phyloP scores from a whole-genome alignment of 1,140 invertebrate genomes.

The Hesperophylax magnus region DNA sequence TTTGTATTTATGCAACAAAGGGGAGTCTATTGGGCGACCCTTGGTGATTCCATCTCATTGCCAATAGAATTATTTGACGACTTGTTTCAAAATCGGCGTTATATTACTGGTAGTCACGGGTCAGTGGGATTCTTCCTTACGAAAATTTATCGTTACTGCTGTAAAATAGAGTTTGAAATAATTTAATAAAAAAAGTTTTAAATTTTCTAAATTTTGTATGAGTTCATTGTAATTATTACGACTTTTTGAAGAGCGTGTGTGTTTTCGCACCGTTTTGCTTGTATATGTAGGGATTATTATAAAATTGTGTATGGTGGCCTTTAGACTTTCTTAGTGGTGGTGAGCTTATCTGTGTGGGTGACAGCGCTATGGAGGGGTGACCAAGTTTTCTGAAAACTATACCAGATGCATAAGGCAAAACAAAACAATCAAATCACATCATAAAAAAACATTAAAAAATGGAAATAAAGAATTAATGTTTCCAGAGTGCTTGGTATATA shows the following conservation, averaged over 20 bases:
- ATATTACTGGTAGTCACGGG: slow-evolving; percentile 4
- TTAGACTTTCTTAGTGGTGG: neutral
- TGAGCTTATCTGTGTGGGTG: neutral
- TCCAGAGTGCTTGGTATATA: too few species aligned
- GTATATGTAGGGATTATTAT: slow-evolving; percentile 31
- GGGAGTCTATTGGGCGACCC: too few species aligned
- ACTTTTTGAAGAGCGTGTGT: neutral
- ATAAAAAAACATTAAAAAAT: too few species aligned
- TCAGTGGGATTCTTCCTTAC: neutral
- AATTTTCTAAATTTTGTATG: too few species aligned
- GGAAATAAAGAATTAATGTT: too few species aligned
- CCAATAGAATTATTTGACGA: slow-evolving; percentile 10
- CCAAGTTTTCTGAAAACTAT: too few species aligned
- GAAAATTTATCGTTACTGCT: slow-evolving; percentile 19
- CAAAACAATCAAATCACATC: too few species aligned
- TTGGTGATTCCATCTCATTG: neutral
- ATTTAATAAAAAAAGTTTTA: too few species aligned
- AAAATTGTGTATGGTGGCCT: slow-evolving; percentile 30
- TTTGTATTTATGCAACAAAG: too few species aligned
- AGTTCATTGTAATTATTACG: too few species aligned
- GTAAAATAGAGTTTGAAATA: too few species aligned
- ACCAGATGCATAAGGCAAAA: too few species aligned
- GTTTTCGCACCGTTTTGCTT: slow-evolving; percentile 21
- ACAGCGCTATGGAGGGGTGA: slow-evolving; percentile 8
- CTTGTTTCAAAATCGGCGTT: neutral